Conservation (phyloP, 2,113 vertebrate genomes). For the Hyla sarda region DNA sequence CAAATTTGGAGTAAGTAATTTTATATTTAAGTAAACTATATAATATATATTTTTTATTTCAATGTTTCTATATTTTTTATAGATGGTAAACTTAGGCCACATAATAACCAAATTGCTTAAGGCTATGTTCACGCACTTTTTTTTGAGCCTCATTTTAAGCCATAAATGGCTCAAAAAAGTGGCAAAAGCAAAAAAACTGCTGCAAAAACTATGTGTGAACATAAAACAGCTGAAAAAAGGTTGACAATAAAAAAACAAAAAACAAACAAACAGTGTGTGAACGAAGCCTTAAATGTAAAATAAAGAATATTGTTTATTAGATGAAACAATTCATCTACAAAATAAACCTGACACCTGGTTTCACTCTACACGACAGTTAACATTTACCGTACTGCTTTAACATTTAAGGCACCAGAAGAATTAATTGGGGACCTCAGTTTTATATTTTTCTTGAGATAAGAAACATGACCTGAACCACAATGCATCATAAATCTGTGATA, state of each 20-base stretch:
- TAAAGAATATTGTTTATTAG: slow-evolving; percentile 21
- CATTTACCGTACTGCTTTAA: slow-evolving; percentile 6
- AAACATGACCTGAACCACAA: background rate
- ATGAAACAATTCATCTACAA: slow-evolving; percentile 2
- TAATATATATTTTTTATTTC: background rate
- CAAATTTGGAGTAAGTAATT: background rate
- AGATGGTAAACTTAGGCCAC: background rate
- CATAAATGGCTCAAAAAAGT: too few species aligned
- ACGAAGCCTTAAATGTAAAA: background rate
- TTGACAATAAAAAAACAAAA: too few species aligned
- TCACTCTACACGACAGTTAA: slow-evolving; percentile 11
- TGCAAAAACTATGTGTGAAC: too few species aligned
- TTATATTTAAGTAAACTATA: background rate
- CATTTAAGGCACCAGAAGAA: slow-evolving; percentile 22
- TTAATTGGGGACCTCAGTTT: slow-evolving; percentile 11
- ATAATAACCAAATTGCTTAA: background rate
- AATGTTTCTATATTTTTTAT: background rate
- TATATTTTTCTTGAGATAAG: slow-evolving; percentile 10
- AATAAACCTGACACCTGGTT: background rate
- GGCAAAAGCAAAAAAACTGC: too few species aligned
- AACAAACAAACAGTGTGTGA: too few species aligned
- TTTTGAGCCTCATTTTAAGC: too few species aligned
- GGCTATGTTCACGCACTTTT: too few species aligned
- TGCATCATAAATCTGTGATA: slow-evolving; percentile 7
- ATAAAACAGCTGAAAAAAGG: too few species aligned